These are phyloP conservation scores for Scaptomyza cyrtandrae DNA, from an alignment of 2,888 invertebrate genomes.

Conservation along the genomic window DNA sequence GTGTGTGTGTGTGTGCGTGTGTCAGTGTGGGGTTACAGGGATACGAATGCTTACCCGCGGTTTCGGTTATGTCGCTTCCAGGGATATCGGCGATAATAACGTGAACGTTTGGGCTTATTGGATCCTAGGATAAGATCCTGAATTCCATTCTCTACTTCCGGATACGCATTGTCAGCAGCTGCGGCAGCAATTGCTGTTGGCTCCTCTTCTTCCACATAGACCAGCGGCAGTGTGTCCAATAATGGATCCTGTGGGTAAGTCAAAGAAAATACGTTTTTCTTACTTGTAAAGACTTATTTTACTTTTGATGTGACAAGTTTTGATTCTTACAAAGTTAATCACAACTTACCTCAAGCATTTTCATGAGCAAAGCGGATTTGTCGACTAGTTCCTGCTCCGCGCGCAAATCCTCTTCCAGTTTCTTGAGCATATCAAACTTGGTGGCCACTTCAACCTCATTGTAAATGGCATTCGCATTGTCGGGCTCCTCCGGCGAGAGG, in stretches of 20 bases:
- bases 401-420: conserved; percentile 82
- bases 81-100: conserved; percentile 87
- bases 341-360: conserved; percentile 82
- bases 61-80: conserved; percentile 87
- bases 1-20: background rate
- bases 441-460: conserved; percentile 80
- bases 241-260: conserved; percentile 78
- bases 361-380: conserved; percentile 83
- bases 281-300: background rate
- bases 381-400: conserved; percentile 84
- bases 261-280: background rate
- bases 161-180: conserved; percentile 47
- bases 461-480: conserved; percentile 78
- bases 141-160: conserved; percentile 50
- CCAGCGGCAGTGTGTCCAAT: conserved; percentile 82
- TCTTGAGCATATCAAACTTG: conserved; percentile 81
- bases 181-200: conserved; percentile 35
- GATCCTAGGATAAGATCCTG: conserved; percentile 50
- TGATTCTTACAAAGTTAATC: background rate
- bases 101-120: conserved; percentile 85
- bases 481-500: conserved; percentile 56
- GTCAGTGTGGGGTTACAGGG: background rate
- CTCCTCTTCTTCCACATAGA: conserved; percentile 83
- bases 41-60: conserved; percentile 79
- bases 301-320: background rate